These are phyloP conservation scores for Hyposoter didymator DNA, from an alignment of 2,888 invertebrate species.

Conservation along the genomic window DNA sequence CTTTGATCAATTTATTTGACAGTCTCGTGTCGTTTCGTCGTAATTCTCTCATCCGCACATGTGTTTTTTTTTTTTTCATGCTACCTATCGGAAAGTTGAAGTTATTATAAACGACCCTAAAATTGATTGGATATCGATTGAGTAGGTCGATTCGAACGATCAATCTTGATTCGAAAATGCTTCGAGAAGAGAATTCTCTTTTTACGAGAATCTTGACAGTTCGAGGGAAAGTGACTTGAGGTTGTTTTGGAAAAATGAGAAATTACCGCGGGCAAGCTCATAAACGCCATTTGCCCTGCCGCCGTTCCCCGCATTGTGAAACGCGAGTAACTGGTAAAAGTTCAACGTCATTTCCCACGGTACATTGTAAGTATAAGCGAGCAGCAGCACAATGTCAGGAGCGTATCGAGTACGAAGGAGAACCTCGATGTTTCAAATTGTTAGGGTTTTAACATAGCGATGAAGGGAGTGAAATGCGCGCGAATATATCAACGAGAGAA, in stretches of 20 bases:
- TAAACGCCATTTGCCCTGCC: slow-evolving; percentile 45
- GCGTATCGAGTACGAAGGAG: slow-evolving; percentile 51
- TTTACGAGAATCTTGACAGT: not conserved
- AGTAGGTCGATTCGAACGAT: not conserved
- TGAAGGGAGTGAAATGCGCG: not conserved
- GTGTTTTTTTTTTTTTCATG: not conserved
- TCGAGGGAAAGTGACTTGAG: not conserved
- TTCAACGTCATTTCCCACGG: slow-evolving; percentile 83
- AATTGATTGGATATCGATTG: no score
- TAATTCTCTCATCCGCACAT: not conserved
- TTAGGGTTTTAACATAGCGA: slow-evolving; percentile 3
- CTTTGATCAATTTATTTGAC: not conserved
- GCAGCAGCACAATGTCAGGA: slow-evolving; percentile 47
- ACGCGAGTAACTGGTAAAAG: slow-evolving; percentile 77
- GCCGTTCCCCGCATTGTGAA: slow-evolving; percentile 69
- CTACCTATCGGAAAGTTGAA: no score
- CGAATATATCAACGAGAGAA: slow-evolving; percentile 8
- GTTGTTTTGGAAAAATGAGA: slow-evolving; percentile 3
- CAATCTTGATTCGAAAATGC: not conserved
- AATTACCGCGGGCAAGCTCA: slow-evolving; percentile 1
- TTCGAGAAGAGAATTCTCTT: slow-evolving; percentile 22
- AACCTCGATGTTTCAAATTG: slow-evolving; percentile 43
- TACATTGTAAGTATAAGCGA: slow-evolving; percentile 63
- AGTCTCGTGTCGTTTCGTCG: not conserved
- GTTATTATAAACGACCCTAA: not conserved